Percentiles rank a stretch among this genome's conserved stretches.
Conservation (phyloP, 2,797 vertebrate species). For the Protosalanx chinensis region DNA sequence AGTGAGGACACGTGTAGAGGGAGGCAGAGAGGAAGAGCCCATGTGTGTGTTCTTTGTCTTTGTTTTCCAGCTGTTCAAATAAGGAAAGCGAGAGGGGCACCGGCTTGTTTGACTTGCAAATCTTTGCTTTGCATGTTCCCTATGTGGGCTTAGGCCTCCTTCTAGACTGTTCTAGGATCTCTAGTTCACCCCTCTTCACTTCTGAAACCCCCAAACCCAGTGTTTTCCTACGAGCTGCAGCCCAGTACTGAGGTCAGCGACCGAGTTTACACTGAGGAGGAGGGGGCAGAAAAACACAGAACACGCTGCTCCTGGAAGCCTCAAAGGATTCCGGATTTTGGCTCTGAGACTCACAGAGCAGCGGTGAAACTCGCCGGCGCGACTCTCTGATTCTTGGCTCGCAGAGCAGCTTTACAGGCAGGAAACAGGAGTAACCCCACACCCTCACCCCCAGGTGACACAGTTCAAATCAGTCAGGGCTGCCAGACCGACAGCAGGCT, state of each 20-base stretch:
- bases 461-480: constrained; percentile 53
- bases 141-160: neutral
- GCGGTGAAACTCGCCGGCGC: too few species aligned
- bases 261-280: neutral
- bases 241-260: too few species aligned
- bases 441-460: constrained; percentile 61
- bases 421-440: constrained; percentile 59
- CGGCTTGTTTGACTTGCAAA: neutral
- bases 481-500: constrained; percentile 41
- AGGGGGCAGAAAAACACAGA: neutral
- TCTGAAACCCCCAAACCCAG: too few species aligned
- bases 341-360: too few species aligned
- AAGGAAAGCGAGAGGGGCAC: neutral
- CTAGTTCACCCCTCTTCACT: neutral
- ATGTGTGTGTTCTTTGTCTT: neutral
- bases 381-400: constrained; percentile 70
- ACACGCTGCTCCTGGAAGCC: constrained; percentile 20
- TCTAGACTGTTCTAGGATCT: neutral
- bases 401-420: constrained; percentile 59
- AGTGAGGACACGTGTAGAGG: neutral
- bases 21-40: neutral
- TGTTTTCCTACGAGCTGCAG: too few species aligned
- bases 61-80: constrained; percentile 1
- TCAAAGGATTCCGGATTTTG: constrained; percentile 32
- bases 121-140: neutral